A percentile compares a stretch with the other conserved stretches of the same genome.
Evolutionary conservation across 2,888 invertebrate genomes (phyloP).

Genomic region (Itoplectis maculator): DNA sequence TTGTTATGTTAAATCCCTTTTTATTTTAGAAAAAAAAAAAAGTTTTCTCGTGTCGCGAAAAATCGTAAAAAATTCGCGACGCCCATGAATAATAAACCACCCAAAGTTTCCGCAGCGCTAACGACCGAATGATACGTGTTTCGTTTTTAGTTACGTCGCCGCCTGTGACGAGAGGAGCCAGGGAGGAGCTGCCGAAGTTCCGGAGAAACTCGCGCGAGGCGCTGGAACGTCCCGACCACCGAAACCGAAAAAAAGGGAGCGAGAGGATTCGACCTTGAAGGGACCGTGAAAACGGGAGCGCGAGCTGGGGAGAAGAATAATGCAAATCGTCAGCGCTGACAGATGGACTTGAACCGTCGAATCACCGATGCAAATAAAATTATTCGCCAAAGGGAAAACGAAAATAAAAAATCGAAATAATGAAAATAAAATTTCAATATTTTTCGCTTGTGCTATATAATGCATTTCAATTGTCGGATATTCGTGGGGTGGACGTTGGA

Average conservation of each 20-base stretch:
- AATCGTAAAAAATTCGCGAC: not conserved
- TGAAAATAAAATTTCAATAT: constrained; percentile 9
- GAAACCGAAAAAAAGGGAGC: constrained; percentile 46
- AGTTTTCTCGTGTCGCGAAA: not conserved
- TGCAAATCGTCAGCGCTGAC: constrained; percentile 16
- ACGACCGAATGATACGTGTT: constrained; percentile 26
- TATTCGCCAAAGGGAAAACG: constrained; percentile 18
- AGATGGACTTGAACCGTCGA: constrained; percentile 24
- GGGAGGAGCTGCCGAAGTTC: not conserved
- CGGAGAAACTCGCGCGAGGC: constrained; percentile 5
- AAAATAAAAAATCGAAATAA: not conserved
- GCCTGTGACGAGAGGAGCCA: not conserved
- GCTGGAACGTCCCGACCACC: constrained; percentile 16
- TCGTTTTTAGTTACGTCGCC: not conserved
- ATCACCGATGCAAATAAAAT: constrained; percentile 30
- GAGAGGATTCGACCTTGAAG: constrained; percentile 43
- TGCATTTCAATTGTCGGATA: constrained; percentile 9
- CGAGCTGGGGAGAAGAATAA: constrained; percentile 1
- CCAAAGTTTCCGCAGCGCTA: constrained; percentile 16
- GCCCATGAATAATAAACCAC: constrained; percentile 23
- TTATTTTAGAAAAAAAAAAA: too few species aligned
- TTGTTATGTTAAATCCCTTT: too few species aligned
- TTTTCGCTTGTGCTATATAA: constrained; percentile 5
- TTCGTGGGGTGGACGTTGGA: not conserved
- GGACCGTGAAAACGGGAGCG: constrained; percentile 46